Base-by-base conservation (phyloP, 2,113 vertebrate species). In the Promerops cafer region DNA sequence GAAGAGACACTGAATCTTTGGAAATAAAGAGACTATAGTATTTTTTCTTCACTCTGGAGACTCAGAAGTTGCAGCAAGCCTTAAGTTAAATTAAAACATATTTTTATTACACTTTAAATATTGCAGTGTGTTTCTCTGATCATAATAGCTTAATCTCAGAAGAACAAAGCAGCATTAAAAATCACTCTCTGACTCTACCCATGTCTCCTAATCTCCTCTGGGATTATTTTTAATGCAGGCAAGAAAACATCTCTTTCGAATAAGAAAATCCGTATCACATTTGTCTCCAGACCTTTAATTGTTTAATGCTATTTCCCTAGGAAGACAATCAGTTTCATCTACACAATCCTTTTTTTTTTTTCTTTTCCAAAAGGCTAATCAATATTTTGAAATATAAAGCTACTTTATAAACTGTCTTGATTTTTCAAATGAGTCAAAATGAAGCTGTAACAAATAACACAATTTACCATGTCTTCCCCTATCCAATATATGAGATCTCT, bases 141-240 rank as follows among this genome's bases (percentile, higher is more conserved):
- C 53, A 21, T 6, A 11, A 75, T 4, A 78, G 40, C 52, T 77
- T 82, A 71, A 95, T 52, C 68, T 86, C 69, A 87, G 56, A 61
- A 54, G 68, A 94, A 87, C 18, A 89, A 77, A 59, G 64, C 35
- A 81, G 40, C 56, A 77, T 50, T 81, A 70, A 87, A 81, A 94
- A 63, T 13, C 2, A 3, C 31, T 59, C 47, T 63, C 30, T 66
- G 52, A 49, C 66, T 85, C 54, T 56, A 86, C 19, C 47, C 4
- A 0, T 50, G 22, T 31, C 79, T 70, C 50, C 69, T 84, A 44
- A 83, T 47, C 60, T 63, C 47, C 44, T 75, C 47, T 39, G 18
- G 88, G 70, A 69, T 76, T 86, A 86, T 83, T 90, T 88, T 84
- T 75, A 92, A 94, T 35, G 56, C 39, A 81, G 44, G 42, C 44